Evolutionary conservation across 2,888 invertebrate species (phyloP), one percentile per base, ranked within the genome.

Genomic region (Drosophila phalerata): DNA sequence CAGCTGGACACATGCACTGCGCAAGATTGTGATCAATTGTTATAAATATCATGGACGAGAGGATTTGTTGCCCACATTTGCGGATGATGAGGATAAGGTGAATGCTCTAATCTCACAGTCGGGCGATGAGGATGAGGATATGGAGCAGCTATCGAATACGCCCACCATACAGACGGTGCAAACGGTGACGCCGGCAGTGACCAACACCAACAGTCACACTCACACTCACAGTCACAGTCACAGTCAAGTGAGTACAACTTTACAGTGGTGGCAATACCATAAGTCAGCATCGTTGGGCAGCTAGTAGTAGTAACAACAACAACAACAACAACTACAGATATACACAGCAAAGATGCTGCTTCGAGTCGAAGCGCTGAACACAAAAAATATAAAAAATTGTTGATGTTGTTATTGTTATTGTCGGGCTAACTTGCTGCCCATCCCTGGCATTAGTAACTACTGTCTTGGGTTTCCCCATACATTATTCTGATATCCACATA

Each of bases 1-100:
- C 92, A 98, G 98, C 61, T 99, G 99, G 98, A 99, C 98, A 28
- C 98, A 98, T 93, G 98, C 98, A 32, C 94, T 99, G 84, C 95
- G 98, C 52, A 98, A 98, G 93, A 98, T 99, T 85, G 98, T 99
- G 70, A 97, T 98, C 91, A 98, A 98, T 93, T 99, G 99, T 93
- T 99, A 99, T 94, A 98, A 98, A 94, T 98, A 97, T 94, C 98
- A 99, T 93, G 98, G 98, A 0, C 95, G 98, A 81, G 98, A 98
- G 93, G 98, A 99, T 93, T 94, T 99, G 76, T 93, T 99, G 90
- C 98, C 98, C 15, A 97, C 98, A 42, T 98, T 98, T 93, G 96
- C 95, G 57, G 98, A 98, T 91, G 97, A 98, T 66, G 97, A 97
- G 69, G 97, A 97, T 74, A 96, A 97, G 84, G 94, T 95, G 17